Evolutionary conservation across 2,797 vertebrate genomes (phyloP), one percentile per base, ranked within the genome.

Genomic region (Masticophis lateralis): DNA sequence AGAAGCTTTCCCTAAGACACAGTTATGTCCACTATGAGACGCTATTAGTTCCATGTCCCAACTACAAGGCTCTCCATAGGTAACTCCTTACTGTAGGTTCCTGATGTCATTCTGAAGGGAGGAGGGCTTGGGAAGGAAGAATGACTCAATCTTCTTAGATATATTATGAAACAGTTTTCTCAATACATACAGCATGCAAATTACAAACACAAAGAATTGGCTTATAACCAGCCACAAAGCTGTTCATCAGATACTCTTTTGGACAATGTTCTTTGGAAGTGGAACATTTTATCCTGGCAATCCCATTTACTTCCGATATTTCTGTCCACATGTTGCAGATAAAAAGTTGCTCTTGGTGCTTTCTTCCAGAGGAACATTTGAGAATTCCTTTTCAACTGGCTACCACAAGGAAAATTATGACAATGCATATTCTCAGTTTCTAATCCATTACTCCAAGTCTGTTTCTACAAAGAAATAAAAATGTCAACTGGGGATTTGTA

Each of bases 181-280:
- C 2, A 91, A 93, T 95, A 96, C 91, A 94, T 94, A 97, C 88
- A 94, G 95, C 95, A 96, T 18, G 74, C 83, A 96, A 95, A 94
- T 97, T 95, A 97, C 93, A 96, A 91, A 96, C 90, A 95, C 7
- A 25, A 95, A 92, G 95, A 96, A 96, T 96, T 96, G 96, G 93
- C 92, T 61, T 95, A 96, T 96, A 79, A 96, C 63, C 91, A 92
- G 95, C 95, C 86, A 92, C 51, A 59, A 53, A 89, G 95, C 94
- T 96, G 92, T 93, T 96, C 51, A 92, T 94, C 90, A 97, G 96
- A 95, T 95, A 95, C 96, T 96, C 94, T 94, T 95, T 91, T 93
- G 53, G n/a, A 92, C 53, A 93, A 95, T 93, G 63, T 96, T 95
- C 92, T 56, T 94, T 91, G 13, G 18, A 43, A 59, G 25, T 63